These are phyloP conservation scores for Antitype chi DNA, from an alignment of 2,888 invertebrate species.

Conservation along the genomic window DNA sequence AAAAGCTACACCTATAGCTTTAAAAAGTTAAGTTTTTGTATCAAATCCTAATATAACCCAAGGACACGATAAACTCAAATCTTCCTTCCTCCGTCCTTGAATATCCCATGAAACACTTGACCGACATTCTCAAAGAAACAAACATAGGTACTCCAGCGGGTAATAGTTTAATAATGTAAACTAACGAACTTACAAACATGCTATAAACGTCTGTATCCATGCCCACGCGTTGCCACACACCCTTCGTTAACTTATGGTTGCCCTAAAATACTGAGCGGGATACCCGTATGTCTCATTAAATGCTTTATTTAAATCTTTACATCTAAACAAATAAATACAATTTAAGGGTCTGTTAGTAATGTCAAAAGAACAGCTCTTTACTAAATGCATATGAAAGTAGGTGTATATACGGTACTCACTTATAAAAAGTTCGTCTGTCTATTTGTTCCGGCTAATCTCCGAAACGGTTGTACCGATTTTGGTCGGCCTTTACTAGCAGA, in stretches of 20 bases:
- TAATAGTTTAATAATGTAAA: constrained; percentile 68
- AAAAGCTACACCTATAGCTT: neutral
- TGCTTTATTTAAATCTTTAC: neutral
- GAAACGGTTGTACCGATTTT: no score
- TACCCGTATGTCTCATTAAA: neutral
- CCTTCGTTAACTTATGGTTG: constrained; percentile 59
- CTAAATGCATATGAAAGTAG: no score
- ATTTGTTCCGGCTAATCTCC: no score
- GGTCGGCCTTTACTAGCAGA: no score
- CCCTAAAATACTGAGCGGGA: constrained; percentile 1
- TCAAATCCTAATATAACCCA: constrained; percentile 8
- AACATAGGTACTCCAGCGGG: constrained; percentile 59
- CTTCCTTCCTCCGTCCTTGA: constrained; percentile 38
- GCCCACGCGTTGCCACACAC: constrained; percentile 74
- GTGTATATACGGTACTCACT: no score
- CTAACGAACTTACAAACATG: constrained; percentile 61
- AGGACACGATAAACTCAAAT: constrained; percentile 15
- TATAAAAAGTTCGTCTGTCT: no score
- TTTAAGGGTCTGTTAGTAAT: no score
- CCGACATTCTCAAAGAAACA: constrained; percentile 58
- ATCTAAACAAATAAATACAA: no score
- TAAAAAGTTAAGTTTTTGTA: neutral
- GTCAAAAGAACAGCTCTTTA: no score
- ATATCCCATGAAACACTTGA: constrained; percentile 41
- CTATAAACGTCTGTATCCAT: constrained; percentile 63